Base-by-base conservation (phyloP, 1,140 invertebrate genomes). In the Dendrolimus kikuchii region DNA sequence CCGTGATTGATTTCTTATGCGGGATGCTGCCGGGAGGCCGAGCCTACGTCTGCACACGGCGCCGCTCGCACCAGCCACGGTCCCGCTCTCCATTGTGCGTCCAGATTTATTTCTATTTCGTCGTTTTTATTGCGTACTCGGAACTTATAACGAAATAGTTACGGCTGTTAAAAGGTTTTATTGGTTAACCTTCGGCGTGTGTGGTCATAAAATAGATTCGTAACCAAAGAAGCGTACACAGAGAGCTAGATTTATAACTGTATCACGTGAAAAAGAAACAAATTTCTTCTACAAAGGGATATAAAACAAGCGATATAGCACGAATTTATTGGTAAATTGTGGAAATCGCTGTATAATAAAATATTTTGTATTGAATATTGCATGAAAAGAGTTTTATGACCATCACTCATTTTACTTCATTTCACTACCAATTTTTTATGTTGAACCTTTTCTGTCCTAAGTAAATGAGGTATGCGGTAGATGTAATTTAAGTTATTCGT, bases 111-210 rank as follows among this genome's bases (percentile, higher is more conserved):
- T 82, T 83, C 80, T 81, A 74, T 83, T 86, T 81, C 72, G 73
- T 74, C 73, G 64, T 84, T 84, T 85, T 86, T 86, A 86, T 82
- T 86, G 80, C 83, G 75, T 75, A 84, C 80, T 84, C 77, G 69
- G 83, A 85, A 84, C 83, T 84, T 86, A 86, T 85, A 86, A 85
- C 77, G 81, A 84, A 86, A 86, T 83, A 86, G 78, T 84, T 84
- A 83, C 81, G 81, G 73, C 78, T 85, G 83, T 86, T 84, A 86
- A 86, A 83, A 83, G 83, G 77, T 86, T 86, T 86, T 86, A 86
- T 86, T 85, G 80, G 83, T 85, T 84, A 83, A 85, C 81, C 81
- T 86, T 86, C 74, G 81, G 75, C 74, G 77, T 81, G 74, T 74
- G 75, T 68, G 76, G 77, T 72, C 77, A 81, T 86, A 86, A 85